These are phyloP conservation scores for Morbakka virulenta DNA, from an alignment of 30 jellyfish, hydroid and myxozoan genomes.

Conservation along the genomic window DNA sequence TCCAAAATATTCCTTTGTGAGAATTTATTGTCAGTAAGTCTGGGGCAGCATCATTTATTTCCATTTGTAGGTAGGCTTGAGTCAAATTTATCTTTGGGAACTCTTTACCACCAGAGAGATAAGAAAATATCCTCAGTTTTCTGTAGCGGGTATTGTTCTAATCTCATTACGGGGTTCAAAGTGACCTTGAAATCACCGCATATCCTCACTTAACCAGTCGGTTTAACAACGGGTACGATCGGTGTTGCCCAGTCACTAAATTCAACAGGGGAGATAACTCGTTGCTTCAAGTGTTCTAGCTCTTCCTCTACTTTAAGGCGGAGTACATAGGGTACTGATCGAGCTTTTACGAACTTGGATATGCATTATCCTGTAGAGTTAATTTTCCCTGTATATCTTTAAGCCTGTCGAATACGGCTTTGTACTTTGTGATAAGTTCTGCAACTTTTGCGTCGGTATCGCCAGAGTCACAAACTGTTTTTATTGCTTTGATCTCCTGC, in stretches of 20 bases:
- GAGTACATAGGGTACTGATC: conserved; percentile 61
- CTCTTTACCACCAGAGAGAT: conserved; percentile 45
- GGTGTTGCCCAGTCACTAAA: background rate
- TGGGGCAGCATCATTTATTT: conserved; percentile 38
- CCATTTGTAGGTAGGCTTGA: too few species aligned
- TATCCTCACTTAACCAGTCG: conserved; percentile 20
- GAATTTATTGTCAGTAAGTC: conserved; percentile 41
- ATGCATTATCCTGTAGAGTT: conserved; percentile 7
- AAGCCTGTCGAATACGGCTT: conserved; percentile 24
- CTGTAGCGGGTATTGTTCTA: conserved; percentile 62
- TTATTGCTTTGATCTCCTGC: background rate
- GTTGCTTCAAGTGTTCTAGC: conserved; percentile 17
- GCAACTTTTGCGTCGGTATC: background rate
- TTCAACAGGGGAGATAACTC: background rate
- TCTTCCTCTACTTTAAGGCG: conserved; percentile 38
- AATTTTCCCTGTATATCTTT: conserved; percentile 2
- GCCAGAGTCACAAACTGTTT: background rate
- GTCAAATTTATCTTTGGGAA: conserved; percentile 35
- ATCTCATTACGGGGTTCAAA: conserved; percentile 20
- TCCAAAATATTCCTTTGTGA: conserved; percentile 46
- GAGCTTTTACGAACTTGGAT: conserved; percentile 48
- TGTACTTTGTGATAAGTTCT: background rate
- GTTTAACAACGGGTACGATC: background rate
- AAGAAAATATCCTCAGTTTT: conserved; percentile 20
- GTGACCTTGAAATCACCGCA: conserved; percentile 62